Evolutionary conservation across 2,888 invertebrate species (phyloP).

Genomic region (Ptilodon capucinus): DNA sequence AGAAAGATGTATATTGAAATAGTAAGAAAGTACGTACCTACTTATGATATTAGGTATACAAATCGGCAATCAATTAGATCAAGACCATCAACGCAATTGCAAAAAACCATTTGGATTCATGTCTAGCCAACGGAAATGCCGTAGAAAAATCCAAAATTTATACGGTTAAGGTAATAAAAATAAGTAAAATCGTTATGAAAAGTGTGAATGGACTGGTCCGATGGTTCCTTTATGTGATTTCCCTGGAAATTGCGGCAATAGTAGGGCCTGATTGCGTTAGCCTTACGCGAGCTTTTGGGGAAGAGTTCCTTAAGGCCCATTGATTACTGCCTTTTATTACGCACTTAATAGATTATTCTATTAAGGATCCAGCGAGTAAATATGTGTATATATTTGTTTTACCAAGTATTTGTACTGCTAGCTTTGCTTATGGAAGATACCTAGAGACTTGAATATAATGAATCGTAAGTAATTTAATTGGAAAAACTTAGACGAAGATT

Average conservation of each 20-base stretch:
- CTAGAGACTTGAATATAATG: not conserved
- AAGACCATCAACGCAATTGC: too few species aligned
- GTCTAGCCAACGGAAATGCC: not conserved
- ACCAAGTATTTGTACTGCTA: not conserved
- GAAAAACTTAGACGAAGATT: not conserved
- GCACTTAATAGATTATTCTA: slow-evolving; percentile 34
- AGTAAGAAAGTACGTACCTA: too few species aligned
- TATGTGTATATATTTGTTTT: slow-evolving; percentile 1
- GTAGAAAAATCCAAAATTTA: not conserved
- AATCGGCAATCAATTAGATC: too few species aligned
- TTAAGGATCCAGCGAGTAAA: slow-evolving; percentile 5
- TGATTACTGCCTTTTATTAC: slow-evolving; percentile 38
- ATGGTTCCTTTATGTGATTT: slow-evolving; percentile 57
- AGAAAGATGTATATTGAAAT: too few species aligned
- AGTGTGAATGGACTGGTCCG: slow-evolving; percentile 31
- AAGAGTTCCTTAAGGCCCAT: slow-evolving; percentile 38
- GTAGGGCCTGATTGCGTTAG: slow-evolving; percentile 57
- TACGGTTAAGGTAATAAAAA: slow-evolving; percentile 31
- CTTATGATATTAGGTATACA: too few species aligned
- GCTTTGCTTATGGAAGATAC: not conserved
- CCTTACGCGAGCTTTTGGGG: slow-evolving; percentile 39
- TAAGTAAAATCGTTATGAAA: slow-evolving; percentile 48
- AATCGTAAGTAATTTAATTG: not conserved
- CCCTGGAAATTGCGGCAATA: slow-evolving; percentile 57
- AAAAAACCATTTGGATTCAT: too few species aligned